Percentiles rank a stretch among this genome's conserved stretches.
These are phyloP conservation scores for Galbula dea DNA, from an alignment of 2,113 vertebrate genomes.

Conservation along the genomic window DNA sequence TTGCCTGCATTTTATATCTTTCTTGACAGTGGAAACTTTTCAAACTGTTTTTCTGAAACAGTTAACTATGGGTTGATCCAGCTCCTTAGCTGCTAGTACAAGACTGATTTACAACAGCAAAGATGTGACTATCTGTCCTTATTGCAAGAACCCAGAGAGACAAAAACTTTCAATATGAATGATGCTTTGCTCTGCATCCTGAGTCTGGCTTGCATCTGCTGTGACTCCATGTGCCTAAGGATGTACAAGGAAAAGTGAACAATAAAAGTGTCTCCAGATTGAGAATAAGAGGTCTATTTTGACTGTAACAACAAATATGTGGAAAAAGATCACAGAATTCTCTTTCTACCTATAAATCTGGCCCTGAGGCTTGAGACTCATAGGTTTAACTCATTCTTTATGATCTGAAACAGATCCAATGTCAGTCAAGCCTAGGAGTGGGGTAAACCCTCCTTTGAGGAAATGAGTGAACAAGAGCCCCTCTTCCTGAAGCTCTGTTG, in stretches of 20 bases:
- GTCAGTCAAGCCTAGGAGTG: constrained; percentile 24
- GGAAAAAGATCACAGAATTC: constrained; percentile 55
- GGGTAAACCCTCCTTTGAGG: neutral
- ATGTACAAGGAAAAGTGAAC: neutral
- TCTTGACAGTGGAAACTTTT: neutral
- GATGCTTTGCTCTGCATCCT: neutral
- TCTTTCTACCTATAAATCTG: constrained; percentile 53
- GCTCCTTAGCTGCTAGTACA: neutral
- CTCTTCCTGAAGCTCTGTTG: neutral
- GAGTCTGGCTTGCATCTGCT: neutral
- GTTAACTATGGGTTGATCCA: neutral
- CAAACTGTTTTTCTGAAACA: neutral
- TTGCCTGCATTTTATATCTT: neutral
- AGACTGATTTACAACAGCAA: rapidly evolving
- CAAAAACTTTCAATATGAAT: neutral
- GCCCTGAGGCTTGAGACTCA: neutral
- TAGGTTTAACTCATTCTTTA: constrained; percentile 4
- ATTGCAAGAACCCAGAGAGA: neutral
- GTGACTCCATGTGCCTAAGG: neutral
- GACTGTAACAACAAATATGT: neutral
- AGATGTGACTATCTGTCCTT: neutral
- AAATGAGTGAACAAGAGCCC: neutral
- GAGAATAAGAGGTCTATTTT: constrained; percentile 11
- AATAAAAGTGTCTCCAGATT: neutral
- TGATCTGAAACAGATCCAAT: constrained; percentile 14